Conservation (phyloP, 2,797 vertebrate genomes). For the Gallinago nigripennis region DNA sequence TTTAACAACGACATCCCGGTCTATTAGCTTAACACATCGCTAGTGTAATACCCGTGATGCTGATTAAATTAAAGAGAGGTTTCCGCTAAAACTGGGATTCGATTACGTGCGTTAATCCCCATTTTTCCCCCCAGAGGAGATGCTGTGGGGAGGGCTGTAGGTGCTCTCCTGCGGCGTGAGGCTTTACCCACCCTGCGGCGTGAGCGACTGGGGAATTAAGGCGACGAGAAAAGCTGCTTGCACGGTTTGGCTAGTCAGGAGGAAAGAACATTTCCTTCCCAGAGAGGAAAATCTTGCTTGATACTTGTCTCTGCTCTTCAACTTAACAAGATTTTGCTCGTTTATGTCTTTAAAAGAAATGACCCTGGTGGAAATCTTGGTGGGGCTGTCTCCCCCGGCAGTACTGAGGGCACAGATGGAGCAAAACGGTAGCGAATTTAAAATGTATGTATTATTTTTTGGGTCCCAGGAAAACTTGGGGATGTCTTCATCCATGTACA, state of each 20-base stretch:
- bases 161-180: not conserved
- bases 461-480: not conserved
- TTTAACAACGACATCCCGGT: not conserved
- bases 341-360: not conserved
- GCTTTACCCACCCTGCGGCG: not conserved
- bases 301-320: not conserved
- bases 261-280: not conserved
- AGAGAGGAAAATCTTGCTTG: slow-evolving; percentile 7
- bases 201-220: not conserved
- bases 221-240: not conserved
- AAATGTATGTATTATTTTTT: not conserved
- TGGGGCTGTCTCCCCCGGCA: not conserved
- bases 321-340: not conserved
- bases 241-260: not conserved
- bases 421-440: rapidly evolving
- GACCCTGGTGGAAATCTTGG: not conserved
- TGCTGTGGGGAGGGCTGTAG: rapidly evolving
- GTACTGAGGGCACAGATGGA: not conserved
- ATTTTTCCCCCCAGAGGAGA: not conserved
- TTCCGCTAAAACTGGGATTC: slow-evolving; percentile 49
- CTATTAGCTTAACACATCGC: not conserved
- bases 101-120: slow-evolving; percentile 34
- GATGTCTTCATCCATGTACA: not conserved
- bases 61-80: slow-evolving; percentile 65
- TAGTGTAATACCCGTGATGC: slow-evolving; percentile 9